These are phyloP conservation scores for Sclerurus mexicanus DNA, from an alignment of 2,113 vertebrate species.

Conservation along the genomic window DNA sequence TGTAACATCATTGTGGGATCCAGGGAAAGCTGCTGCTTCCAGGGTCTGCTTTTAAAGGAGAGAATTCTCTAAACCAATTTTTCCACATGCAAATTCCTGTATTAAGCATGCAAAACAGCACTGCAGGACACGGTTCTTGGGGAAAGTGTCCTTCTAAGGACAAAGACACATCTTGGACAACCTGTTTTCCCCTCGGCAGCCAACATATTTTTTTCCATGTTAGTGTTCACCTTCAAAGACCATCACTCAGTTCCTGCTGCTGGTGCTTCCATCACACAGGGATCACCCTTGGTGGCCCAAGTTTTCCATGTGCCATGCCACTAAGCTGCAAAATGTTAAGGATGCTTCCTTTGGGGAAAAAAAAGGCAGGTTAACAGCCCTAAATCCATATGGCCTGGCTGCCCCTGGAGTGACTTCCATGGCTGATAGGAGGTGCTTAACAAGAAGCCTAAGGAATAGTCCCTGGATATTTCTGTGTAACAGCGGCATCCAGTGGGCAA, in stretches of 20 bases:
- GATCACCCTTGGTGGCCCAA: accelerated
- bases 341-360: background rate
- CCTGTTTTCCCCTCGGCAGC: background rate
- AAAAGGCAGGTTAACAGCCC: background rate
- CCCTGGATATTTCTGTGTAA: background rate
- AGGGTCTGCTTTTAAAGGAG: background rate
- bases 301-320: too few relatives aligned
- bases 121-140: background rate
- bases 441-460: background rate
- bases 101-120: background rate
- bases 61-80: background rate
- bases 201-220: background rate
- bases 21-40: background rate
- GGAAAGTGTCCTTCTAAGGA: background rate
- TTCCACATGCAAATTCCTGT: background rate
- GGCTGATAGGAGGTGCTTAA: background rate
- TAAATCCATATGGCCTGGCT: background rate
- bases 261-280: background rate
- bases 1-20: background rate
- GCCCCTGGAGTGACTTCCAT: background rate
- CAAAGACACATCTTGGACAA: background rate
- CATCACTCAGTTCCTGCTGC: background rate
- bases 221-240: background rate
- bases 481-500: slow-evolving; percentile 51
- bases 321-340: background rate